These are phyloP conservation scores for Pasiphila rectangulata DNA, from an alignment of 2,888 invertebrate species.

Conservation along the genomic window DNA sequence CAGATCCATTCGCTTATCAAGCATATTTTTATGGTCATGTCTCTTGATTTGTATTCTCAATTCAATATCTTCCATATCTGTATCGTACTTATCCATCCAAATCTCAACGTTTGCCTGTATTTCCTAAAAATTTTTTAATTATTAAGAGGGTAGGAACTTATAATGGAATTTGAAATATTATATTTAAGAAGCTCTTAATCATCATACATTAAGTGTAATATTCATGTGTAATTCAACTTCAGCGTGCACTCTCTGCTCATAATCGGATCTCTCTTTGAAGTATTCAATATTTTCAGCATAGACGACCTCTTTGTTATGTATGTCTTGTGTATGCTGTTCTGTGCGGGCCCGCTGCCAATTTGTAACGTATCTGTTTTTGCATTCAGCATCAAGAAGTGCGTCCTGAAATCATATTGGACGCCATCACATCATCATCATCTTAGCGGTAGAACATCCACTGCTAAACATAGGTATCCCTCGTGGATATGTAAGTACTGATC, in stretches of 20 bases:
- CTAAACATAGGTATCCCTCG: too few species aligned
- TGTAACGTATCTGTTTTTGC: constrained; percentile 51
- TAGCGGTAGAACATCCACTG: too few species aligned
- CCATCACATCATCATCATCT: too few species aligned
- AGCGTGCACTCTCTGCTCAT: constrained; percentile 62
- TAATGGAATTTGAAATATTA: neutral
- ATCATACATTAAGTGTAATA: constrained; percentile 57
- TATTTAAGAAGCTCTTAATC: neutral
- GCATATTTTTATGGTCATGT: constrained; percentile 51
- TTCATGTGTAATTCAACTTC: constrained; percentile 65
- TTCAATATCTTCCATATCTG: constrained; percentile 63
- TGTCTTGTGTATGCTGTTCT: constrained; percentile 55
- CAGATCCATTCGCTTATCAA: constrained; percentile 35
- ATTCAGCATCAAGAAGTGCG: constrained; percentile 39
- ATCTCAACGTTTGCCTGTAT: constrained; percentile 57
- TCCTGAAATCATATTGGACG: too few species aligned
- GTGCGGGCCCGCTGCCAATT: constrained; percentile 63
- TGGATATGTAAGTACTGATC: too few species aligned
- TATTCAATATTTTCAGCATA: constrained; percentile 44
- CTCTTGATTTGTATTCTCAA: constrained; percentile 62
- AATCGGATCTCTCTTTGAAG: constrained; percentile 51
- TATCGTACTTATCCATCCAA: constrained; percentile 69
- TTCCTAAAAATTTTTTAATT: constrained; percentile 45
- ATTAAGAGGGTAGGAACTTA: too few species aligned
- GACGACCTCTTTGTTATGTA: constrained; percentile 43